phyloP scores from a whole-genome alignment of 2,797 vertebrate species.

The Melanotaenia trifasciata region DNA sequence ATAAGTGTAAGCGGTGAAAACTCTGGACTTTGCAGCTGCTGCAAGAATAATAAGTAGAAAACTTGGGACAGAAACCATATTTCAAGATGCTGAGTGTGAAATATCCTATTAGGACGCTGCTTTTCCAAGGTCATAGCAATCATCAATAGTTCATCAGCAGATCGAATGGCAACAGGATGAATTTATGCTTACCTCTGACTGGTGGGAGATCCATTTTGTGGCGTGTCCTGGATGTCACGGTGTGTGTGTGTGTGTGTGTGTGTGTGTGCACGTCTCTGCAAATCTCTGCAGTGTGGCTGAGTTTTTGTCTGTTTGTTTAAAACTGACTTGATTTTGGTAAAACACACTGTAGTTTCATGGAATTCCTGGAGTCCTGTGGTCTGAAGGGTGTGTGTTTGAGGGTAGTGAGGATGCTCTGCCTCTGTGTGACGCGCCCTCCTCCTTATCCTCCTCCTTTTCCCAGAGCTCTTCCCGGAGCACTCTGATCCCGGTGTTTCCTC shows the following conservation, averaged over 20 bases:
- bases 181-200: constrained; percentile 79
- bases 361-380: constrained; percentile 4
- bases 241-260: constrained; percentile 7
- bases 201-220: constrained; percentile 81
- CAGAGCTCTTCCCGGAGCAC: constrained; percentile 49
- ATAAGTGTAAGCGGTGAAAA: neutral
- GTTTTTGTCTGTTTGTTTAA: neutral
- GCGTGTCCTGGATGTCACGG: constrained; percentile 46
- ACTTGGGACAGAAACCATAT: neutral
- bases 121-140: constrained; percentile 50
- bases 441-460: constrained; percentile 44
- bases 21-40: rapidly evolving
- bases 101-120: constrained; percentile 12
- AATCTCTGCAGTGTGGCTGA: neutral
- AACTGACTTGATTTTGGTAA: constrained; percentile 13
- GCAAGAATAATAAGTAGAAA: neutral
- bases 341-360: neutral
- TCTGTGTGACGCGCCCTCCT: constrained; percentile 47
- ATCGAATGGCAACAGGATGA: constrained; percentile 42
- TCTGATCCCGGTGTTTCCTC: constrained; percentile 54
- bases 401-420: constrained; percentile 54
- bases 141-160: constrained; percentile 54
- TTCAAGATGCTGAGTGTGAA: neutral
- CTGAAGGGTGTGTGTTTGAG: constrained; percentile 32
- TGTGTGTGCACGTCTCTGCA: constrained; percentile 5